Conservation (phyloP, 2,888 invertebrate genomes). For the Adineta ricciae region DNA sequence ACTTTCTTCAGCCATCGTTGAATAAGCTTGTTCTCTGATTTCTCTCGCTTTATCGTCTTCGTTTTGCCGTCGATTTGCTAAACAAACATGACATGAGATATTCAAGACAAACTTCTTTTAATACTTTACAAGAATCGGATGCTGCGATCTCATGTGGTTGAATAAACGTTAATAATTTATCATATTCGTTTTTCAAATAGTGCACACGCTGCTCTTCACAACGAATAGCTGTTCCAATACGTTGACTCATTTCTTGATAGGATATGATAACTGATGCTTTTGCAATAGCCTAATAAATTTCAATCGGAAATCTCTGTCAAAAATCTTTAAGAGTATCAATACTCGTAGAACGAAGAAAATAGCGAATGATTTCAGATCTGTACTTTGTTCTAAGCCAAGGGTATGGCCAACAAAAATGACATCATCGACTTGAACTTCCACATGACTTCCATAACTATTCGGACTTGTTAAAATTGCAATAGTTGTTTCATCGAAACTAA, state of each 20-base stretch:
- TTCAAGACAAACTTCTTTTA: not conserved
- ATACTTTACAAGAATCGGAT: not conserved
- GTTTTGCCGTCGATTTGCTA: not conserved
- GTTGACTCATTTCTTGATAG: constrained; percentile 1
- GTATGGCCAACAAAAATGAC: constrained; percentile 10
- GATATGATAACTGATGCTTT: constrained; percentile 9
- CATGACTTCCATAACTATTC: not conserved
- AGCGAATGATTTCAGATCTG: not conserved
- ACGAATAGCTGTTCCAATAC: constrained; percentile 15
- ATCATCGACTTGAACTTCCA: constrained; percentile 20
- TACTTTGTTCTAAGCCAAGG: not conserved
- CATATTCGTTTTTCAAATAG: not conserved
- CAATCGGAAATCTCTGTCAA: no score
- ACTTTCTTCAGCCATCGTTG: not conserved
- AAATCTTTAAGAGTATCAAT: not conserved
- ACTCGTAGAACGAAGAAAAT: not conserved
- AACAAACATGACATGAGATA: not conserved
- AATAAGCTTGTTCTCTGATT: not conserved
- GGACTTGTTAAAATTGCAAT: not conserved
- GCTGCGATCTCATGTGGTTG: not conserved
- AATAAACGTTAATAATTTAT: not conserved
- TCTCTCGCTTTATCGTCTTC: not conserved
- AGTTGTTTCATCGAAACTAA: not conserved
- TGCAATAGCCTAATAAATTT: not conserved
- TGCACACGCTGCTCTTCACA: not conserved